phyloP scores from a whole-genome alignment of 2,113 vertebrate genomes.

The Tyto alba region DNA sequence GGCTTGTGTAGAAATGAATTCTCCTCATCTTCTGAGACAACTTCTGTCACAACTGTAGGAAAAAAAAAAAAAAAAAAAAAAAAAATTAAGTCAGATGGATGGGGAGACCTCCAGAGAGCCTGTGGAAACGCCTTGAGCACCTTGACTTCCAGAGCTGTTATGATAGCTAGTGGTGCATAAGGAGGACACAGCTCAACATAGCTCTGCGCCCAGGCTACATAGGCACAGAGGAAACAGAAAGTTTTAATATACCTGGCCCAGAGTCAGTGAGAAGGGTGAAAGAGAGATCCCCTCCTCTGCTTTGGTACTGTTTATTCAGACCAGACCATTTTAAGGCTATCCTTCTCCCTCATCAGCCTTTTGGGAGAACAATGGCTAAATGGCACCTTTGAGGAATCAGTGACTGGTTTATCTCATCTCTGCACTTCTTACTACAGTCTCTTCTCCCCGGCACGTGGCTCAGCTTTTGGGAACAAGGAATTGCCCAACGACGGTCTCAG shows the following conservation, averaged over 20 bases:
- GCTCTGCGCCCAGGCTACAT: background rate
- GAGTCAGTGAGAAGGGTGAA: background rate
- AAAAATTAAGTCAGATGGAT: background rate
- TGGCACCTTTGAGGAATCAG: background rate
- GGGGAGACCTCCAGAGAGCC: background rate
- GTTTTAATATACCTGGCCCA: background rate
- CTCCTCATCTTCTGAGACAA: background rate
- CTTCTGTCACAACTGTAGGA: background rate
- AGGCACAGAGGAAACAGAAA: background rate
- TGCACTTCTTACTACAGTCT: background rate
- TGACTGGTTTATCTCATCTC: background rate
- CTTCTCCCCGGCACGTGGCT: background rate
- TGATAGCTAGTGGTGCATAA: fast-evolving
- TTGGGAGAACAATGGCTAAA: background rate
- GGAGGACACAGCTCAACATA: background rate
- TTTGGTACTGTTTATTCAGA: background rate
- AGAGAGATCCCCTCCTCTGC: background rate
- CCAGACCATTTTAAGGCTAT: background rate
- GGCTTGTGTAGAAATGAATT: background rate
- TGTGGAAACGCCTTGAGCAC: background rate
- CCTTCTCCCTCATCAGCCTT: background rate
- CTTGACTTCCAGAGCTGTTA: background rate
- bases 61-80: background rate
- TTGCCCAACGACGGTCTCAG: background rate
- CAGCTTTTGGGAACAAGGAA: background rate